phyloP scores from a whole-genome alignment of 2,113 vertebrate genomes.

The Prionailurus viverrinus region DNA sequence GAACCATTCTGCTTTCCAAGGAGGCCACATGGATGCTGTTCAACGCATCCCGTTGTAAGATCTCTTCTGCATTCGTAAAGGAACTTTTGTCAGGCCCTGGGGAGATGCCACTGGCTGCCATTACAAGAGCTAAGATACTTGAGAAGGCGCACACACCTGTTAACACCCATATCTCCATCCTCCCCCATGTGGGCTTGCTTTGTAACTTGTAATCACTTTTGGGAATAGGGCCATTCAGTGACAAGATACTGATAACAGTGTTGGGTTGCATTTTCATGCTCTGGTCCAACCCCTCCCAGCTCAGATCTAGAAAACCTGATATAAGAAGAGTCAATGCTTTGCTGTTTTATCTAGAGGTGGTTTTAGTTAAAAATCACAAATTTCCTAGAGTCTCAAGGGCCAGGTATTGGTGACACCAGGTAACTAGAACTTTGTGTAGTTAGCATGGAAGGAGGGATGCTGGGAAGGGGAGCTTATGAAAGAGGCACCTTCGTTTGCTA shows the following conservation, averaged over 20 bases:
- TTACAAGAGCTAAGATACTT: background rate
- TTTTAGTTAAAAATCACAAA: conserved; percentile 35
- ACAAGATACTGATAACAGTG: background rate
- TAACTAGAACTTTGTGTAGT: background rate
- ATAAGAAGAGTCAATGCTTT: background rate
- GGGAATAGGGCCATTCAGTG: background rate
- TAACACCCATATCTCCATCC: background rate
- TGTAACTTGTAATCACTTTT: background rate
- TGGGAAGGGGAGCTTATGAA: background rate
- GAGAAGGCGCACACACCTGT: background rate
- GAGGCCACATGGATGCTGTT: background rate
- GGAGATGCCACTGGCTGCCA: background rate
- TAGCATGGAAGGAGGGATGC: no score
- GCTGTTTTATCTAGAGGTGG: background rate
- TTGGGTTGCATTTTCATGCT: background rate
- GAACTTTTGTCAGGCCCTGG: background rate
- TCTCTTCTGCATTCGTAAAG: background rate
- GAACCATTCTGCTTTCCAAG: background rate
- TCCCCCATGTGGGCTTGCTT: background rate
- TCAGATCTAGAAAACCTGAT: background rate
- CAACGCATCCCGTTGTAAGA: background rate
- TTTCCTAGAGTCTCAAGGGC: background rate
- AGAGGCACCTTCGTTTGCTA: background rate
- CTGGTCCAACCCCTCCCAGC: background rate
- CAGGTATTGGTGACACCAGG: background rate